Conservation (phyloP, 1,140 invertebrate species). For the Sycophaga agraensis region DNA sequence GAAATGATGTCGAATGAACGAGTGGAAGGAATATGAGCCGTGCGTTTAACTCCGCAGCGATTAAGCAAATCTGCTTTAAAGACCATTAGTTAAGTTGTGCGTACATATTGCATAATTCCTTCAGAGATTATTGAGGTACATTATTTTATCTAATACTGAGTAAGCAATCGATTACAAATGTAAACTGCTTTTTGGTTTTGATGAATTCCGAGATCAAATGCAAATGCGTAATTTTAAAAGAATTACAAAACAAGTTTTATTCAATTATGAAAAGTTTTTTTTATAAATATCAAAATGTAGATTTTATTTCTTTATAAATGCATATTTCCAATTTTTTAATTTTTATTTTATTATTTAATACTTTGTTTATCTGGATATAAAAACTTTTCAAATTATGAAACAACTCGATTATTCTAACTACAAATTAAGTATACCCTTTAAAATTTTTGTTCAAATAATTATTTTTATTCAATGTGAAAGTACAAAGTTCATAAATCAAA, state of each 20-base stretch:
- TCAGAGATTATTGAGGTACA: conserved; percentile 5
- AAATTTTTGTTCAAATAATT: background rate
- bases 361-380: too few relatives aligned
- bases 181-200: conserved; percentile 6
- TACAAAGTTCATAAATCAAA: conserved; percentile 27
- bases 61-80: conserved; percentile 5
- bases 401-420: too few relatives aligned
- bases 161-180: conserved; percentile 11
- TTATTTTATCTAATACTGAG: conserved; percentile 4
- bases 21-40: background rate
- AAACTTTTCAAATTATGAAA: too few relatives aligned
- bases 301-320: conserved; percentile 1
- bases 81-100: background rate
- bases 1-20: conserved; percentile 6
- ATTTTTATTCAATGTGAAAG: conserved; percentile 12
- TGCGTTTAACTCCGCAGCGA: background rate
- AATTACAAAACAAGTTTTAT: conserved; percentile 11
- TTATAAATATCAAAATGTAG: conserved; percentile 4
- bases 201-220: conserved; percentile 1
- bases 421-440: background rate
- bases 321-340: background rate
- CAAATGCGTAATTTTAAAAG: background rate
- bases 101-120: conserved; percentile 8
- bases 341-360: background rate
- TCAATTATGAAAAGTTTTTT: background rate